phyloP scores from a whole-genome alignment of 2,797 vertebrate species.

The Varecia variegata region DNA sequence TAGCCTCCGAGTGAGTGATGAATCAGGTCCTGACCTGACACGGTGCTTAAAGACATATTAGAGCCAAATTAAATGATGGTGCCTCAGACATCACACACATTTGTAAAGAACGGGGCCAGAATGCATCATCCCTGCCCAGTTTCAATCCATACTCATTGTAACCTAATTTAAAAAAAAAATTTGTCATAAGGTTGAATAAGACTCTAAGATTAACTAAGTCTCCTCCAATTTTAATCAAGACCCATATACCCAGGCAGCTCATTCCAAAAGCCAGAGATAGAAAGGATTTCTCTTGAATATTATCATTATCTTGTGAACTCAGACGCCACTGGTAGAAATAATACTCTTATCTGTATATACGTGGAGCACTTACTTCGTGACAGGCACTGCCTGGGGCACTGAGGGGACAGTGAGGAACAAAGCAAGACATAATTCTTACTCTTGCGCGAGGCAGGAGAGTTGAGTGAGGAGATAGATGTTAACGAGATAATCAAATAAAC shows the following conservation, averaged over 20 bases:
- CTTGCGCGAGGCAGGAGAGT: background rate
- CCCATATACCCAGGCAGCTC: background rate
- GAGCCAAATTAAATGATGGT: conserved; percentile 53
- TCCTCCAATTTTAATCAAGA: conserved; percentile 51
- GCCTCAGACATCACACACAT: background rate
- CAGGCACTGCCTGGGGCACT: background rate
- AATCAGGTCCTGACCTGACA: conserved; percentile 58
- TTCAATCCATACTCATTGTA: background rate
- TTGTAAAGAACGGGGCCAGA: conserved; percentile 46
- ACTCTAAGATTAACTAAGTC: background rate
- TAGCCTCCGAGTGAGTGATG: conserved; percentile 45
- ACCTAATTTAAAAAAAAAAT: background rate
- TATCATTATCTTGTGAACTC: background rate
- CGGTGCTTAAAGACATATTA: conserved; percentile 48
- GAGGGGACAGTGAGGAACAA: background rate
- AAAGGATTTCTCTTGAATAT: conserved; percentile 34
- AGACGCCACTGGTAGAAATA: background rate
- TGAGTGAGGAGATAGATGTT: background rate
- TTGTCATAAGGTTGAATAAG: background rate
- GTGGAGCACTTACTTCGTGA: background rate
- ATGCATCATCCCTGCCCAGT: background rate
- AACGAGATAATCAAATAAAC: background rate
- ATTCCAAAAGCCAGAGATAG: background rate
- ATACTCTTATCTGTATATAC: background rate
- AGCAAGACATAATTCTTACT: background rate